These are phyloP conservation scores for Rhopalosiphum padi DNA, from an alignment of 1,140 invertebrate species.

Conservation along the genomic window DNA sequence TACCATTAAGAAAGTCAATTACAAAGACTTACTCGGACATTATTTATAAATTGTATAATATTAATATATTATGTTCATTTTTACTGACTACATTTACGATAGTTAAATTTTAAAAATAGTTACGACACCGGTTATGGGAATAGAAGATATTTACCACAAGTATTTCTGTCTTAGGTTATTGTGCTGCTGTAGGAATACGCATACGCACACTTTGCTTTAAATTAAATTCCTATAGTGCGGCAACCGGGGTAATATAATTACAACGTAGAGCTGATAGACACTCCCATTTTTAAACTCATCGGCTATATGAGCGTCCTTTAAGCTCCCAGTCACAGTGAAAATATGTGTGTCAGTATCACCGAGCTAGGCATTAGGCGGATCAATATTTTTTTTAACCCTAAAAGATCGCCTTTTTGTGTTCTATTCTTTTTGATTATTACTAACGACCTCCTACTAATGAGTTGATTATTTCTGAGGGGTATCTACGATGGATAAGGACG, in stretches of 20 bases:
- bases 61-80: neutral
- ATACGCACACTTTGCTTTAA: neutral
- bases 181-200: neutral
- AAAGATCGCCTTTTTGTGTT: neutral
- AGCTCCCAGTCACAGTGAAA: neutral
- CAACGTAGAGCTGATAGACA: neutral
- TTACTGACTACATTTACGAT: neutral
- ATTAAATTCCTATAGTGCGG: neutral
- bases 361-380: neutral
- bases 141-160: neutral
- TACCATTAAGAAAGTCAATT: neutral
- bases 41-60: neutral
- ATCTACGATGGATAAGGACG: neutral
- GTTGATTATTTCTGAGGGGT: neutral
- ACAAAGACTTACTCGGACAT: neutral
- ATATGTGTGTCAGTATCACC: neutral
- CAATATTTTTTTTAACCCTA: neutral
- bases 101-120: neutral
- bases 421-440: neutral
- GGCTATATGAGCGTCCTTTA: neutral
- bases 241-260: neutral
- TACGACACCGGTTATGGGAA: neutral
- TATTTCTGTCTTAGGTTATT: too few species aligned
- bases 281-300: neutral
- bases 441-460: neutral